Evolutionary conservation across 1,140 invertebrate genomes (phyloP).

Genomic region (Drosophila subpulchrella): DNA sequence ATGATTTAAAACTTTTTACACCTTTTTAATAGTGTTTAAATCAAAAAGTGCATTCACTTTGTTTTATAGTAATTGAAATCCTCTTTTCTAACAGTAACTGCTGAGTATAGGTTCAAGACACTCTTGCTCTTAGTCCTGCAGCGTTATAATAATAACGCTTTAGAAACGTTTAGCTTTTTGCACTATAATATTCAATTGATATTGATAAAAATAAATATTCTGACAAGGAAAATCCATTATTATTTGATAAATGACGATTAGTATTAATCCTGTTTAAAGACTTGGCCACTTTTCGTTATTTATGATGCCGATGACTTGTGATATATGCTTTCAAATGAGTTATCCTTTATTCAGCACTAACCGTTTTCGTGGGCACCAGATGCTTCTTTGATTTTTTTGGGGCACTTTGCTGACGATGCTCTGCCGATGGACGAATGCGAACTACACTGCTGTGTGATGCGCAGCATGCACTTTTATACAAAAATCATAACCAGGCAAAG

Average conservation of each 20-base stretch:
- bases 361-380: slow-evolving; percentile 68
- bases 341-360: slow-evolving; percentile 55
- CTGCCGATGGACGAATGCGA: slow-evolving; percentile 75
- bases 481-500: slow-evolving; percentile 65
- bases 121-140: not conserved
- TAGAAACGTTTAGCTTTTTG: not conserved
- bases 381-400: slow-evolving; percentile 34
- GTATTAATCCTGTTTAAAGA: slow-evolving; percentile 9
- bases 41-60: no score
- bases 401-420: slow-evolving; percentile 61
- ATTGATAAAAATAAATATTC: not conserved
- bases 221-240: not conserved
- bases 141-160: not conserved
- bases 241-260: no score
- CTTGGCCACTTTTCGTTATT: not conserved
- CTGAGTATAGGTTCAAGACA: not conserved
- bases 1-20: not conserved
- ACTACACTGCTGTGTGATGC: slow-evolving; percentile 67
- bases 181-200: not conserved
- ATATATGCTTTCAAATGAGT: not conserved
- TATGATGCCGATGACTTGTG: not conserved
- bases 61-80: no score
- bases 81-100: no score
- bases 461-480: slow-evolving; percentile 80
- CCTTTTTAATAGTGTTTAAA: not conserved